Conservation (phyloP, 2,797 vertebrate genomes). For the Tamandua tetradactyla region DNA sequence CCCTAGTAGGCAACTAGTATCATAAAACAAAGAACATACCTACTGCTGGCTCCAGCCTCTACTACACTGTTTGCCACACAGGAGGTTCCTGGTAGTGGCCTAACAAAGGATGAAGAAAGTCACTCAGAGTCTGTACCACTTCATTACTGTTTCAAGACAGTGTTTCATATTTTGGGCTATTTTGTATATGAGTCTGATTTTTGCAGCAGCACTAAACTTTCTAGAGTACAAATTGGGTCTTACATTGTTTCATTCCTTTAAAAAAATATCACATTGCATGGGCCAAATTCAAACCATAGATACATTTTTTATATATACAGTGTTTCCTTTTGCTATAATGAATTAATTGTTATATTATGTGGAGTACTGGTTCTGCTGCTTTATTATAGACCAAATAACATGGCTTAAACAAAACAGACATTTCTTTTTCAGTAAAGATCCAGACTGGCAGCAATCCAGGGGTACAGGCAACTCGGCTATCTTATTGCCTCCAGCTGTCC, state of each 20-base stretch:
- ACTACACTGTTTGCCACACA: background rate
- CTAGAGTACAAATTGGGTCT: background rate
- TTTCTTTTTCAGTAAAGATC: conserved; percentile 28
- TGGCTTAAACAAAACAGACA: background rate
- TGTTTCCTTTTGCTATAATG: background rate
- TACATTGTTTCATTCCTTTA: background rate
- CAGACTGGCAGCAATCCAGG: background rate
- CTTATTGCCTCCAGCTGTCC: background rate
- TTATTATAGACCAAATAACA: conserved; percentile 21
- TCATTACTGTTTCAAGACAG: background rate
- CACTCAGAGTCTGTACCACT: background rate
- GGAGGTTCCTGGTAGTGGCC: background rate
- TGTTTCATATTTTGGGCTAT: background rate
- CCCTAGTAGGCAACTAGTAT: background rate
- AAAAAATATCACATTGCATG: background rate
- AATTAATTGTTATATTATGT: background rate
- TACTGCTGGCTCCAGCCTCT: too few species aligned
- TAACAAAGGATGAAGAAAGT: background rate
- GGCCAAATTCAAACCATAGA: conserved; percentile 19
- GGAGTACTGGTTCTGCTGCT: background rate
- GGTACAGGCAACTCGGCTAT: background rate
- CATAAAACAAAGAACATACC: background rate
- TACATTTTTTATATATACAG: background rate
- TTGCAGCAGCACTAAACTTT: background rate
- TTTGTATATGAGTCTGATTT: background rate